Evolutionary conservation across 2,888 invertebrate genomes (phyloP).

Genomic region (Schizotus pectinicornis): DNA sequence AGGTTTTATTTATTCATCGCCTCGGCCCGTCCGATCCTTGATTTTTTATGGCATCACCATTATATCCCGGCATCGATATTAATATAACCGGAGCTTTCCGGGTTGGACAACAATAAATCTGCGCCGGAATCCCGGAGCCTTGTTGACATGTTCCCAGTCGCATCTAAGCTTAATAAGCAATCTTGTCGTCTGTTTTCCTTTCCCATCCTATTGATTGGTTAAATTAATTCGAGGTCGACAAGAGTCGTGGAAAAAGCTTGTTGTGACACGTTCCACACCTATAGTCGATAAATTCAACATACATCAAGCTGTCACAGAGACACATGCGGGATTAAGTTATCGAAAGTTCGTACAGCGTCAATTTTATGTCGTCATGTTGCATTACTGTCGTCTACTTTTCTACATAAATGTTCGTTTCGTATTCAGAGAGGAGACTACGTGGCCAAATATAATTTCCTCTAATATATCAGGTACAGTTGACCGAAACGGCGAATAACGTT

Average conservation of each 20-base stretch:
- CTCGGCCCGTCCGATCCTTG: too few relatives aligned
- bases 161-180: too few relatives aligned
- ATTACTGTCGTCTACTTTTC: conserved; percentile 9
- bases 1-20: too few relatives aligned
- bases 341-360: conserved; percentile 15
- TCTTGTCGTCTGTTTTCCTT: too few relatives aligned
- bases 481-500: conserved; percentile 13
- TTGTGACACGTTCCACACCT: conserved; percentile 16
- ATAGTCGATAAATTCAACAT: conserved; percentile 19
- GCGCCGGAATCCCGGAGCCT: too few relatives aligned
- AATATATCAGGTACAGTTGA: conserved; percentile 29
- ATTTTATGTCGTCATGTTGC: conserved; percentile 15
- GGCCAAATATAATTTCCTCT: conserved; percentile 31
- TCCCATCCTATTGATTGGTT: neutral
- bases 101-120: too few relatives aligned
- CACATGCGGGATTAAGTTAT: conserved; percentile 15
- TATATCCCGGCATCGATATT: too few relatives aligned
- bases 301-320: conserved; percentile 15
- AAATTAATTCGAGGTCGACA: conserved; percentile 12
- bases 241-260: conserved; percentile 20
- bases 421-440: conserved; percentile 14
- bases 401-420: conserved; percentile 16
- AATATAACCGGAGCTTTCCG: too few relatives aligned
- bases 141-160: too few relatives aligned
- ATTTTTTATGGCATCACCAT: too few relatives aligned